Conservation (phyloP, 2,797 vertebrate genomes). For the Nannoperca obscura region DNA sequence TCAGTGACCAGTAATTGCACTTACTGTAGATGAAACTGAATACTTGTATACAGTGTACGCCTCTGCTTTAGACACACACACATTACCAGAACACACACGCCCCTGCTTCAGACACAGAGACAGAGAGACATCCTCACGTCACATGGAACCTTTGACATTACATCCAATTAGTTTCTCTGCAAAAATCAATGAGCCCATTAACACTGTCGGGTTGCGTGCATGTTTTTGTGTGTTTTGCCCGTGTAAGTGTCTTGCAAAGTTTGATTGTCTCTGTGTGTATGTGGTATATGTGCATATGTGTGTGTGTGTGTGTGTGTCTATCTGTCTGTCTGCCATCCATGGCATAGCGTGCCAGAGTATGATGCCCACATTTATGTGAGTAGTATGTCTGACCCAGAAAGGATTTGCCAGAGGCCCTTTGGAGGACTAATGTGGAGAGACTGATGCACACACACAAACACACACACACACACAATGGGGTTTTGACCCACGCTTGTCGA, state of each 20-base stretch:
- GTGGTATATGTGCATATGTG: slow-evolving; percentile 13
- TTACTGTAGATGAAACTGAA: slow-evolving; percentile 41
- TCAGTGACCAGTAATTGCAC: slow-evolving; percentile 50
- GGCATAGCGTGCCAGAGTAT: slow-evolving; percentile 60
- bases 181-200: slow-evolving; percentile 68
- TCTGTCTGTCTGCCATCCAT: slow-evolving; percentile 49
- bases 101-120: slow-evolving; percentile 11
- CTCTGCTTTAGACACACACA: slow-evolving; percentile 12
- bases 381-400: slow-evolving; percentile 80
- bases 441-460: slow-evolving; percentile 53
- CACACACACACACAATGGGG: slow-evolving; percentile 36
- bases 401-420: slow-evolving; percentile 69
- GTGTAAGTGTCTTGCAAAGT: slow-evolving; percentile 22
- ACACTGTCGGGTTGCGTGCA: slow-evolving; percentile 15
- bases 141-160: slow-evolving; percentile 51
- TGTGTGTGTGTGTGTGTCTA: slow-evolving; percentile 17
- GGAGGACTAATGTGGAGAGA: slow-evolving; percentile 59
- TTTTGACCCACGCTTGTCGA: slow-evolving; percentile 52
- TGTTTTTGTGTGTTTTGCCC: slow-evolving; percentile 9
- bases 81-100: neutral
- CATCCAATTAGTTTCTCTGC: slow-evolving; percentile 50
- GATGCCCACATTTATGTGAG: slow-evolving; percentile 68
- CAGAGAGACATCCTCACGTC: slow-evolving; percentile 16
- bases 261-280: slow-evolving; percentile 16
- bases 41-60: slow-evolving; percentile 10